These are phyloP conservation scores for Lasiurus cinereus DNA, from an alignment of 2,113 vertebrate genomes.

Conservation along the genomic window DNA sequence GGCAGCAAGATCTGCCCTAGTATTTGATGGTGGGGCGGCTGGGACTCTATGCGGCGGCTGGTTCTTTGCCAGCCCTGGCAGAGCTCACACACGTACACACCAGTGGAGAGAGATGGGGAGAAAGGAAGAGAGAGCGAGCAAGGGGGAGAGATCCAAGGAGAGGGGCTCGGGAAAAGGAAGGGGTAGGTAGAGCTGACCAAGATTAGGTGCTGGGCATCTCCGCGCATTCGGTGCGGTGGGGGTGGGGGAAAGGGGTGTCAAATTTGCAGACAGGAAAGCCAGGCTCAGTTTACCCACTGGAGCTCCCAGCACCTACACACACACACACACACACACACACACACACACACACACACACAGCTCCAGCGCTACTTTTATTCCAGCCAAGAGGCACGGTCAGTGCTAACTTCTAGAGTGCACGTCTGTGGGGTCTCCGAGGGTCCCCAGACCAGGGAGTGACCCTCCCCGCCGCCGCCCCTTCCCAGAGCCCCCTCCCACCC, in stretches of 20 bases:
- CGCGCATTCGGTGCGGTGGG: background rate
- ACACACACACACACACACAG: background rate
- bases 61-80: constrained; percentile 68
- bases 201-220: constrained; percentile 58
- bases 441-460: constrained; percentile 31
- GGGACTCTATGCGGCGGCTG: constrained; percentile 63
- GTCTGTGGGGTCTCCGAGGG: constrained; percentile 33
- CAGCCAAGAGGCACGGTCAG: constrained; percentile 15
- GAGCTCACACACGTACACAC: constrained; percentile 61
- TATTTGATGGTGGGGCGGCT: constrained; percentile 33
- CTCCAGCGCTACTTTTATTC: constrained; percentile 59
- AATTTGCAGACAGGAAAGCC: constrained; percentile 62
- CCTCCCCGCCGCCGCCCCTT: background rate
- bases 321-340: background rate
- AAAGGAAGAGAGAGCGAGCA: background rate
- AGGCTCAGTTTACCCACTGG: constrained; percentile 70
- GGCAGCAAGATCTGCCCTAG: constrained; percentile 71
- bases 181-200: constrained; percentile 77
- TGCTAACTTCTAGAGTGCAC: constrained; percentile 76
- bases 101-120: constrained; percentile 43
- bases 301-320: background rate
- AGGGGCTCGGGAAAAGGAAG: constrained; percentile 67
- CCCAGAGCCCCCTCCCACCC: background rate
- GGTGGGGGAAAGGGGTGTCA: constrained; percentile 43
- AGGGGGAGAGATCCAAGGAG: constrained; percentile 46